Evolutionary conservation across 2,888 invertebrate species (phyloP).

Genomic region (Athetis lepigone): DNA sequence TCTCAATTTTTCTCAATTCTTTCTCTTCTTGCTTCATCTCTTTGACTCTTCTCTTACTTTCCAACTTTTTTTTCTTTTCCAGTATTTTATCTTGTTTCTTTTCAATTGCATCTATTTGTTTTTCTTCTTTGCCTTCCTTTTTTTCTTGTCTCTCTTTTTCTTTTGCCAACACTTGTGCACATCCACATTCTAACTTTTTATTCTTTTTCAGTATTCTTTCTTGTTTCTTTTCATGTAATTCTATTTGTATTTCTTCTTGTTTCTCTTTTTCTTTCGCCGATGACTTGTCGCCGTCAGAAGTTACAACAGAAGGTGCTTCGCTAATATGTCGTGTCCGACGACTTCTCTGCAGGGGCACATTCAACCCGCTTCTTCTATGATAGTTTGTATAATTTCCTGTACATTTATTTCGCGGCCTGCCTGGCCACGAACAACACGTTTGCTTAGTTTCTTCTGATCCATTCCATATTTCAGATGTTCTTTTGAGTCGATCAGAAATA

Average conservation of each 20-base stretch:
- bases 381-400: conserved; percentile 9
- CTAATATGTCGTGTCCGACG: not conserved
- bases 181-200: conserved; percentile 9
- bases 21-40: conserved; percentile 52
- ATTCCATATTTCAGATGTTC: conserved; percentile 39
- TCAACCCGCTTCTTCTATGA: conserved; percentile 30
- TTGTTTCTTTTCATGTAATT: no score
- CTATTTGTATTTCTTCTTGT: no score
- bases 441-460: conserved; percentile 12
- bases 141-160: conserved; percentile 5
- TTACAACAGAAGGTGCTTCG: no score
- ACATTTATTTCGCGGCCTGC: conserved; percentile 6
- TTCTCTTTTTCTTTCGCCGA: no score
- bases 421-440: conserved; percentile 23
- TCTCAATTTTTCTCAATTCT: conserved; percentile 48
- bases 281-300: no score
- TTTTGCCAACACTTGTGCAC: conserved; percentile 10
- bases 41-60: conserved; percentile 53
- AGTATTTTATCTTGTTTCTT: conserved; percentile 57
- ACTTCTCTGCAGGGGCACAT: conserved; percentile 4
- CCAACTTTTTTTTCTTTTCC: conserved; percentile 39
- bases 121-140: conserved; percentile 15
- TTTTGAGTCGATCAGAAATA: conserved; percentile 40
- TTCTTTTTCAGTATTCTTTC: not conserved
- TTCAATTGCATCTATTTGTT: conserved; percentile 43